Evolutionary conservation across 2,888 invertebrate genomes (phyloP), one percentile per base, ranked within the genome.

Genomic region (Pemphredon lugubris): DNA sequence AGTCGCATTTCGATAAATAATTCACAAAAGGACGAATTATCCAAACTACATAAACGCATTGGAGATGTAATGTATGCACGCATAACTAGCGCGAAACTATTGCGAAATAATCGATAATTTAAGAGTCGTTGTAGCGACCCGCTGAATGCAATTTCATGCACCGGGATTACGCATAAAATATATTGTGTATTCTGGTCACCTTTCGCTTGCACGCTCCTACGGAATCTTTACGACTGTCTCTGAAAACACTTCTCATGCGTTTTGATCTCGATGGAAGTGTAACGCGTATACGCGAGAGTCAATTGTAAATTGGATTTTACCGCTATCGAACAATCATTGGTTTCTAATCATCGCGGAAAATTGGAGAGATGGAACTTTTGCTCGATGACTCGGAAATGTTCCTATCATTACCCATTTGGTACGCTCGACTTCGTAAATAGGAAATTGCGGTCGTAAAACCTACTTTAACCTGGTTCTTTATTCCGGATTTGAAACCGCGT

Each of bases 71-170:
- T 21, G 30, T 45, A 30, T 13, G 32, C 39, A 16, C 37, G 30
- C 18, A n/a, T 18, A 4, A 48, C n/a, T 18, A 40, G 32, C 40
- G 20, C 23, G 40, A 21, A n/a, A 37, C 37, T 39, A 70, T 55
- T 67, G 50, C 32, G 45, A 70, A 55, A 60, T 50, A 37, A 54
- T 67, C 67, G 51, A 60, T 67, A 54, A 60, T 70, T 68, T 55
- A n/a, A n/a, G 50, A 30, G 34, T 40, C 32, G 14, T 23, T 51
- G 54, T 34, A 51, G 50, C 51, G 68, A 20, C 34, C 16, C 20
- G 40, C 37, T 14, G 20, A 11, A 23, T 51, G 61, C 53, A 59
- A n/a, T 42, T 63, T 57, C 39, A 32, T 26, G 53, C 11, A 13
- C 5, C 3, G 5, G 23, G 40, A 48, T 44, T 34, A 57, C 39